Percentiles rank a stretch among this genome's conserved stretches.
phyloP scores from a whole-genome alignment of 2,797 vertebrate genomes.

The Catamblyrhynchus diadema region DNA sequence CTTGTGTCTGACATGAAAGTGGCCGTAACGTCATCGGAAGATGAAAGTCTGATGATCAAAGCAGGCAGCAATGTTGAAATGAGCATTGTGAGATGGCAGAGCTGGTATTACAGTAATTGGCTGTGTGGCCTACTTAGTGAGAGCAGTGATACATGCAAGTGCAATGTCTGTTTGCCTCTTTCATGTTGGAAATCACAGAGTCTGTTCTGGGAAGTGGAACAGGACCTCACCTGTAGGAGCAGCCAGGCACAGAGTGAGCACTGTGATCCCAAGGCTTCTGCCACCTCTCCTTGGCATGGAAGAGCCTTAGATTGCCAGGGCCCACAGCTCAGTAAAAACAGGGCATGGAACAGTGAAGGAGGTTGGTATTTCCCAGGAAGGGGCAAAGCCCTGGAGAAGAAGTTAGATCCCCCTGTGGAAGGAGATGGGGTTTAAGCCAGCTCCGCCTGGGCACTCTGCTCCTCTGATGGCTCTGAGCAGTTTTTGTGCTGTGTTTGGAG shows the following conservation, averaged over 20 bases:
- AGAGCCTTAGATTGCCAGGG: background rate
- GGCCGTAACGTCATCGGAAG: background rate
- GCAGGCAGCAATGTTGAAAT: constrained; percentile 41
- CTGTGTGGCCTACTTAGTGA: constrained; percentile 52
- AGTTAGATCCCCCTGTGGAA: background rate
- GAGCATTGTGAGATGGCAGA: constrained; percentile 48
- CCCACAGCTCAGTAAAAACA: background rate
- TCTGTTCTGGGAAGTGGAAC: background rate
- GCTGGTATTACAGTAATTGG: constrained; percentile 56
- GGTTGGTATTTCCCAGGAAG: background rate
- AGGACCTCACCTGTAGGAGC: background rate
- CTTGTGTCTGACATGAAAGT: constrained; percentile 58
- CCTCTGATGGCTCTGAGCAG: background rate
- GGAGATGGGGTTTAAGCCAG: background rate
- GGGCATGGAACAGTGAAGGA: background rate
- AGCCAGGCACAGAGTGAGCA: background rate
- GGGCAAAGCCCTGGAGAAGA: background rate
- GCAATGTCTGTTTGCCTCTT: constrained; percentile 26
- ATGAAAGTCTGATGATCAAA: constrained; percentile 69
- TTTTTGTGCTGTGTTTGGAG: background rate
- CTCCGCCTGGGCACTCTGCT: background rate
- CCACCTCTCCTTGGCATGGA: background rate
- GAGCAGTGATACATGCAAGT: background rate
- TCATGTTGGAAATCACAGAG: background rate
- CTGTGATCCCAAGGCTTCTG: background rate